These are phyloP conservation scores for Ellobium chinense DNA, from an alignment of 2,888 invertebrate species.

Conservation along the genomic window DNA sequence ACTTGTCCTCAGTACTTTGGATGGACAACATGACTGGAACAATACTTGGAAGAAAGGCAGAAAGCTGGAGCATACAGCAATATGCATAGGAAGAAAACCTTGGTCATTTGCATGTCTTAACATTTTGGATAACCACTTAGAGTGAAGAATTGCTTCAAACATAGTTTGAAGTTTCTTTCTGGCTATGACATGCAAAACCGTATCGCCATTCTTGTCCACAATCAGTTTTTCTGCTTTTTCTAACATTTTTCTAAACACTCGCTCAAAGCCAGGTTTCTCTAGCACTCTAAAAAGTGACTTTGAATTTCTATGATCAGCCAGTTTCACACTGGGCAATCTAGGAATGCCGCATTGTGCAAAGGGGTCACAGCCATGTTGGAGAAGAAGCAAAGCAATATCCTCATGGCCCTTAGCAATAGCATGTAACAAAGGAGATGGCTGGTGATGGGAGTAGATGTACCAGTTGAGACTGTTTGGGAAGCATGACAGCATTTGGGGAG, in stretches of 20 bases:
- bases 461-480: constrained; percentile 26
- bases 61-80: constrained; percentile 32
- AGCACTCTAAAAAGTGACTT: constrained; percentile 22
- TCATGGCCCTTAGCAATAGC: constrained; percentile 24
- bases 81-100: constrained; percentile 35
- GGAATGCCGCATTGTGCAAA: constrained; percentile 1
- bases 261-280: constrained; percentile 34
- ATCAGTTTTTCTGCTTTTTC: constrained; percentile 30
- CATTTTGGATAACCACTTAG: constrained; percentile 22
- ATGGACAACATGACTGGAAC: background rate
- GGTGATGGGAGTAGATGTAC: constrained; percentile 29
- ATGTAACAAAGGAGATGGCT: constrained; percentile 21
- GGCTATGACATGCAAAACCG: constrained; percentile 28
- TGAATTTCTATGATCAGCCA: background rate
- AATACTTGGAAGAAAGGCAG: constrained; percentile 29
- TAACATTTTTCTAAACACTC: constrained; percentile 22
- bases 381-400: constrained; percentile 27
- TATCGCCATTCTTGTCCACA: constrained; percentile 36
- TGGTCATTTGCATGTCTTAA: constrained; percentile 26
- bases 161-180: constrained; percentile 5
- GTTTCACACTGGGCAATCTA: constrained; percentile 8
- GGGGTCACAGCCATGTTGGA: constrained; percentile 27
- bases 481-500: background rate
- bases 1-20: background rate
- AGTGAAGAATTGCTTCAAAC: constrained; percentile 5